Percentiles rank a stretch among this genome's conserved stretches.
These are phyloP conservation scores for Coenonympha arcania DNA, from an alignment of 2,888 invertebrate species.

Conservation along the genomic window DNA sequence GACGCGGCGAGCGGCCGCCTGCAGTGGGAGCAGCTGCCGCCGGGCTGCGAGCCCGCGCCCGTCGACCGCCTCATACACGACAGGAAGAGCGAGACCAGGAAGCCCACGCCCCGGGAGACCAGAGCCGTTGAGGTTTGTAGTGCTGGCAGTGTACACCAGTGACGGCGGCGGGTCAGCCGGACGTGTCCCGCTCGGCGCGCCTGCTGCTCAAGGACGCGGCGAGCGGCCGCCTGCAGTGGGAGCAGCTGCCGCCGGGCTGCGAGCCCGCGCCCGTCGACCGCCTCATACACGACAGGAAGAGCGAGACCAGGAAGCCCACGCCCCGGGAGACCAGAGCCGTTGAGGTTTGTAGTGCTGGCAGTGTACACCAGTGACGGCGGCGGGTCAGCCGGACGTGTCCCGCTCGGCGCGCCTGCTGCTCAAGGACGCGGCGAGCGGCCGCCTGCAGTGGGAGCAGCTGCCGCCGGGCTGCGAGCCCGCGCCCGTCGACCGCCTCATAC, in stretches of 20 bases:
- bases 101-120: constrained; percentile 48
- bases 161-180: constrained; percentile 96
- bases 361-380: too few species aligned
- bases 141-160: too few species aligned
- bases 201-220: constrained; percentile 94
- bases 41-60: constrained; percentile 75
- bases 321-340: constrained; percentile 59
- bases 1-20: too few species aligned
- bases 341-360: too few species aligned
- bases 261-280: constrained; percentile 72
- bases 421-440: too few species aligned
- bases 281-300: constrained; percentile 50
- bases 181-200: constrained; percentile 91
- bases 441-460: too few species aligned
- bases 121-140: constrained; percentile 56
- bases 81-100: constrained; percentile 31
- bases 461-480: too few species aligned
- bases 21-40: constrained; percentile 87
- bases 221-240: constrained; percentile 87
- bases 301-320: constrained; percentile 32
- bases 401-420: too few species aligned
- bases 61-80: constrained; percentile 63
- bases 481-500: too few species aligned
- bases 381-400: too few species aligned
- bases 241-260: constrained; percentile 84